phyloP scores from a whole-genome alignment of 2,888 invertebrate genomes.

The Neoaliturus tenellus region DNA sequence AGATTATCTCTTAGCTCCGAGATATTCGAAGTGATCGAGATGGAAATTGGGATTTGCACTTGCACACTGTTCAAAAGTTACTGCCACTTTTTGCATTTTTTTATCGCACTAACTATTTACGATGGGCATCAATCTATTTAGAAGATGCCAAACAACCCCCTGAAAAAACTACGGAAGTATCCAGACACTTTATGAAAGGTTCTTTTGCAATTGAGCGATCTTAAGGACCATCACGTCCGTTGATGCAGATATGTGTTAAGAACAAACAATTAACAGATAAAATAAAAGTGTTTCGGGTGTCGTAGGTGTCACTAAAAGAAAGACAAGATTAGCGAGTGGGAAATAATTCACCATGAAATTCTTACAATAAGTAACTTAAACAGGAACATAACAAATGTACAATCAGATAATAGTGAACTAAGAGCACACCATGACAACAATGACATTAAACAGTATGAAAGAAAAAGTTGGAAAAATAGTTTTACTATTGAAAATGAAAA shows the following conservation, averaged over 20 bases:
- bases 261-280: constrained; percentile 6
- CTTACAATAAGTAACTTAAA: background rate
- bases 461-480: too few relatives aligned
- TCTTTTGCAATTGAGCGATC: too few relatives aligned
- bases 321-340: background rate
- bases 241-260: background rate
- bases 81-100: constrained; percentile 6
- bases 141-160: background rate
- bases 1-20: background rate
- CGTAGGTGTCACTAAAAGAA: background rate
- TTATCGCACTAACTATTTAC: background rate
- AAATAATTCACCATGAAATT: background rate
- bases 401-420: background rate
- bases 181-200: too few relatives aligned
- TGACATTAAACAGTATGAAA: too few relatives aligned
- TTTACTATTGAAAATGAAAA: too few relatives aligned
- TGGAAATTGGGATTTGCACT: constrained; percentile 8
- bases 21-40: constrained; percentile 3
- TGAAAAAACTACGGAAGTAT: background rate
- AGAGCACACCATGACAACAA: too few relatives aligned
- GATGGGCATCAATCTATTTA: background rate
- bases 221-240: background rate
- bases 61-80: background rate
- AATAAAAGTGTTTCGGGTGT: constrained; percentile 28
- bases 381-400: background rate